These are phyloP conservation scores for Aurelia sp. DNA, from an alignment of 30 jellyfish, hydroid and myxozoan species.

Conservation along the genomic window DNA sequence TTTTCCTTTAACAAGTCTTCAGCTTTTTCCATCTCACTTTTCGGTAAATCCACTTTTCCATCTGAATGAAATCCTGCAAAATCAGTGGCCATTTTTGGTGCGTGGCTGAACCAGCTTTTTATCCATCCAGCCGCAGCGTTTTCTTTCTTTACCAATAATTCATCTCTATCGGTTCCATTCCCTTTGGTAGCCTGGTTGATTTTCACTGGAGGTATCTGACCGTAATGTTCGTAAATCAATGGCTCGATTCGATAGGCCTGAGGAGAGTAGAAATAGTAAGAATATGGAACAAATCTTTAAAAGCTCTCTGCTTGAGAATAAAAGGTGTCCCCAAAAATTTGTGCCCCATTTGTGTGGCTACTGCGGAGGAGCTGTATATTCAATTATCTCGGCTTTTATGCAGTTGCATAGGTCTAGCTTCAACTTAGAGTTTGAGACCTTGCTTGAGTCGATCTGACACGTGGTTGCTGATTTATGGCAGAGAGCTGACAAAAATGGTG, in stretches of 20 bases:
- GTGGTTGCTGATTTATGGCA: no score
- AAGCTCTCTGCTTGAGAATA: no score
- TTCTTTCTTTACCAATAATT: constrained; percentile 10
- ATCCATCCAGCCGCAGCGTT: constrained; percentile 63
- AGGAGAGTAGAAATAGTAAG: no score
- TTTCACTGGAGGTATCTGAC: constrained; percentile 84
- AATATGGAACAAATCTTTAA: no score
- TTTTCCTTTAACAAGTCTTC: constrained; percentile 55
- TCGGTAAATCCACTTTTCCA: constrained; percentile 68
- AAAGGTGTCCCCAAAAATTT: no score
- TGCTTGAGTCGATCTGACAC: no score
- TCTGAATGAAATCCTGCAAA: constrained; percentile 51
- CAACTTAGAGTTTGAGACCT: no score
- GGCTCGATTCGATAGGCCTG: constrained; percentile 98
- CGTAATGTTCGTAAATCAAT: constrained; percentile 79
- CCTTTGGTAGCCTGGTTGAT: constrained; percentile 66
- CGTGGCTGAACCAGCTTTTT: constrained; percentile 64
- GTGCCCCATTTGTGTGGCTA: no score
- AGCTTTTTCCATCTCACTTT: constrained; percentile 65
- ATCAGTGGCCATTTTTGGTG: constrained; percentile 29
- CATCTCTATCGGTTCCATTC: constrained; percentile 6
- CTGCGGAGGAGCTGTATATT: no score
- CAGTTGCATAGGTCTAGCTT: no score
- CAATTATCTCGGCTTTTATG: no score
- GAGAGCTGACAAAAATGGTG: no score